These are phyloP conservation scores for Lepidostoma basale DNA, from an alignment of 1,140 invertebrate species.

Conservation along the genomic window DNA sequence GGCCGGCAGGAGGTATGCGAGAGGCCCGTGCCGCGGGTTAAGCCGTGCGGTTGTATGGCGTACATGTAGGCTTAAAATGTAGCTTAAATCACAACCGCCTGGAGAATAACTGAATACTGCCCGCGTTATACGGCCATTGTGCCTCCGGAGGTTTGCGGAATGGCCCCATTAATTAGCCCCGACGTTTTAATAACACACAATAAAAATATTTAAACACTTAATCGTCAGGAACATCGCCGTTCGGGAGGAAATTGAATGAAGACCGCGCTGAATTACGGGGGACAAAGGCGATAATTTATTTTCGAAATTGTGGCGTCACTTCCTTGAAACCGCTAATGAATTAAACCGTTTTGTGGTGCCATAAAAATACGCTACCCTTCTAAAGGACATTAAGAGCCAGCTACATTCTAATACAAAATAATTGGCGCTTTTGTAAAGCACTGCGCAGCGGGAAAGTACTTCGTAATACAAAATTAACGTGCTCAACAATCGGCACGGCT, in stretches of 20 bases:
- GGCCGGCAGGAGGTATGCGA: slow-evolving; percentile 5
- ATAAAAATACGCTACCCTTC: background rate
- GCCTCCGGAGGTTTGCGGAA: slow-evolving; percentile 2
- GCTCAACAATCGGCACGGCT: no score
- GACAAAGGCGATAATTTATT: slow-evolving; percentile 14
- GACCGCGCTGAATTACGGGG: slow-evolving; percentile 6
- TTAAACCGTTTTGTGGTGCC: background rate
- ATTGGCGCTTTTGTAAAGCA: no score
- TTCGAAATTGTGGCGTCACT: background rate
- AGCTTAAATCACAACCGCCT: slow-evolving; percentile 21
- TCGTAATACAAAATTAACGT: no score
- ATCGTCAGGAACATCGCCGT: slow-evolving; percentile 13
- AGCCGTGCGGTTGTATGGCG: slow-evolving; percentile 24
- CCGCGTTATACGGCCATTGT: slow-evolving; percentile 8
- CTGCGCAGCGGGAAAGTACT: no score
- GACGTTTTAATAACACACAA: slow-evolving; percentile 28
- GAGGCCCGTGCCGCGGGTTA: background rate
- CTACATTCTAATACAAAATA: no score
- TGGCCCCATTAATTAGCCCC: slow-evolving; percentile 17
- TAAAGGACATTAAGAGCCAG: background rate
- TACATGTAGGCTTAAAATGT: slow-evolving; percentile 20
- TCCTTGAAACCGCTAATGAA: background rate
- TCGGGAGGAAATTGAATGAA: slow-evolving; percentile 2
- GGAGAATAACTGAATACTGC: slow-evolving; percentile 21
- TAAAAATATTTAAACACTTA: slow-evolving; percentile 29